Evolutionary conservation across 2,797 vertebrate species (phyloP).

Genomic region (Argyrosomus regius): DNA sequence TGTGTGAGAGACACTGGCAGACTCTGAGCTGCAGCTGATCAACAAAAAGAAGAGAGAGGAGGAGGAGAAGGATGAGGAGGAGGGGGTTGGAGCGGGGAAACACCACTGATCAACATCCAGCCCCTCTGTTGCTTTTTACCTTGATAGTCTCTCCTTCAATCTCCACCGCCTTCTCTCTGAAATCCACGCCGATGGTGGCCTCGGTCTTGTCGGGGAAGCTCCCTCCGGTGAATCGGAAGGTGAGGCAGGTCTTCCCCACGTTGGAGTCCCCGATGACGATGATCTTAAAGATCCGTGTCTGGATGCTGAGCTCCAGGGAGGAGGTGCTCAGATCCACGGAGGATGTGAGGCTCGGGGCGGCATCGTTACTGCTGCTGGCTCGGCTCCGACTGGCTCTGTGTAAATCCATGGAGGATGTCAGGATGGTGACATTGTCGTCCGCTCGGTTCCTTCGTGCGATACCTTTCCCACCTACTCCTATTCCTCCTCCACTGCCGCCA

Average conservation of each 20-base stretch:
- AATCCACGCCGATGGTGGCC: slow-evolving; percentile 98
- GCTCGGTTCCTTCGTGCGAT: slow-evolving; percentile 59
- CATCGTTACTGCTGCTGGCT: slow-evolving; percentile 67
- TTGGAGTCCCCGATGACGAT: slow-evolving; percentile 99
- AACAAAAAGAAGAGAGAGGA: slow-evolving; percentile 31
- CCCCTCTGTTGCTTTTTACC: slow-evolving; percentile 81
- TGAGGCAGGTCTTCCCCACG: slow-evolving; percentile 98
- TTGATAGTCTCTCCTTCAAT: slow-evolving; percentile 96
- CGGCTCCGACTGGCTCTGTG: slow-evolving; percentile 69
- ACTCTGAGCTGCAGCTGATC: slow-evolving; percentile 54
- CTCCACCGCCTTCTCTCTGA: slow-evolving; percentile 94
- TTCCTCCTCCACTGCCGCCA: slow-evolving; percentile 10
- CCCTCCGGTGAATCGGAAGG: slow-evolving; percentile 96
- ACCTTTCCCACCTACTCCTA: slow-evolving; percentile 40
- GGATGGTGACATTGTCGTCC: slow-evolving; percentile 83
- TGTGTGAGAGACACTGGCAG: slow-evolving; percentile 20
- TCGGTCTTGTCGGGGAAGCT: slow-evolving; percentile 96
- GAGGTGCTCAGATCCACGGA: slow-evolving; percentile 88
- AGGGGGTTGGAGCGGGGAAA: slow-evolving; percentile 20
- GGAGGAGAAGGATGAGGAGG: slow-evolving; percentile 7
- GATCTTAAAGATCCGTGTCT: slow-evolving; percentile 97
- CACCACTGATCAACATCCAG: slow-evolving; percentile 44
- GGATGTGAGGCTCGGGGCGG: slow-evolving; percentile 71
- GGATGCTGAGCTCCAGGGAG: slow-evolving; percentile 88
- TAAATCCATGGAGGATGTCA: slow-evolving; percentile 80